Conservation (phyloP, 2,797 vertebrate genomes). For the Okamejei kenojei region DNA sequence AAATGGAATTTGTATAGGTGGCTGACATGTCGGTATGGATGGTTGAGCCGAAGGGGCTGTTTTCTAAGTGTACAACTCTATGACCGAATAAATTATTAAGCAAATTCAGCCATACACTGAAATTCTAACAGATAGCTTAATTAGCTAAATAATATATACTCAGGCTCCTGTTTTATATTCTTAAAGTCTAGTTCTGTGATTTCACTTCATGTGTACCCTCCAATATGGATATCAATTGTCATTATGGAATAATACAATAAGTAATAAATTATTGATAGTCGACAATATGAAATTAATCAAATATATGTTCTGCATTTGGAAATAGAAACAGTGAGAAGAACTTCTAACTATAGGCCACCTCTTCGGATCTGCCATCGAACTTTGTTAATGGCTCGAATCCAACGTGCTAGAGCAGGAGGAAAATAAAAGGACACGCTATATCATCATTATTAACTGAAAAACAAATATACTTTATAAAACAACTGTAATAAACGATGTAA, state of each 20-base stretch:
- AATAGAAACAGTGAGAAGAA: slow-evolving; percentile 18
- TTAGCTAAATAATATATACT: too few species aligned
- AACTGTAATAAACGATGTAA: neutral
- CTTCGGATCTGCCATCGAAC: slow-evolving; percentile 82
- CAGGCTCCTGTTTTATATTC: too few species aligned
- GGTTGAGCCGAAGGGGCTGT: too few species aligned
- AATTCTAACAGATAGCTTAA: too few species aligned
- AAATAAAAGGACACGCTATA: slow-evolving; percentile 67
- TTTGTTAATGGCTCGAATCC: slow-evolving; percentile 93
- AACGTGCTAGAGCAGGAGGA: slow-evolving; percentile 73
- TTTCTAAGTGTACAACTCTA: too few species aligned
- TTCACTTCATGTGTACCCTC: neutral
- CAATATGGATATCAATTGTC: neutral
- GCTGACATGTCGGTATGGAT: too few species aligned
- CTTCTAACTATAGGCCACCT: slow-evolving; percentile 63
- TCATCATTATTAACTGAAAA: slow-evolving; percentile 57
- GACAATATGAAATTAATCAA: too few species aligned
- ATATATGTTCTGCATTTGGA: slow-evolving; percentile 28
- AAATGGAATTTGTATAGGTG: too few species aligned
- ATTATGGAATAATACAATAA: too few species aligned
- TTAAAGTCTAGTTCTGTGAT: neutral
- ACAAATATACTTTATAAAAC: slow-evolving; percentile 41
- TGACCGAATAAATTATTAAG: too few species aligned
- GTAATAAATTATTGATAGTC: neutral
- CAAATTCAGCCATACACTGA: too few species aligned